Conservation (phyloP, 2,797 vertebrate genomes). For the Crenuchus spilurus region DNA sequence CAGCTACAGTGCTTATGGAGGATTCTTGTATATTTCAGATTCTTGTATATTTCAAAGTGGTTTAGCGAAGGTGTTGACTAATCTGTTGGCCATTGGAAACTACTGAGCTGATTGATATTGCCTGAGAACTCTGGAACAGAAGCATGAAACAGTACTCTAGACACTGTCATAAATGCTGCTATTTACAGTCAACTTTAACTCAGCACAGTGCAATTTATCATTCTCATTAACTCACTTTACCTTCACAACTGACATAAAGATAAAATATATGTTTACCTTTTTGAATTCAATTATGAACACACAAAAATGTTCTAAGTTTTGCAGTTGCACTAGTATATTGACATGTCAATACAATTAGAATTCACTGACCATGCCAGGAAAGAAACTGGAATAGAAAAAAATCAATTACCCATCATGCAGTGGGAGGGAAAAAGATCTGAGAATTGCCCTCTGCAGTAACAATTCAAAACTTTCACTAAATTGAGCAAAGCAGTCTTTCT, state of each 20-base stretch:
- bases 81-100: neutral
- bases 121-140: neutral
- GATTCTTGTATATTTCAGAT: slow-evolving; percentile 12
- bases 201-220: too few relatives aligned
- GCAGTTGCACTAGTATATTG: too few relatives aligned
- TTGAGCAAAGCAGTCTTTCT: slow-evolving; percentile 53
- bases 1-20: slow-evolving; percentile 36
- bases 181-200: neutral
- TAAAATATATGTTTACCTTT: too few relatives aligned
- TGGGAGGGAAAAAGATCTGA: slow-evolving; percentile 60
- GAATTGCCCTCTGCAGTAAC: slow-evolving; percentile 54
- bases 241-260: too few relatives aligned
- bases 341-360: slow-evolving; percentile 16
- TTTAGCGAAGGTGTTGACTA: slow-evolving; percentile 22
- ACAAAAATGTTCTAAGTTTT: too few relatives aligned
- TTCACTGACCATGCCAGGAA: slow-evolving; percentile 41
- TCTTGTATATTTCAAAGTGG: slow-evolving; percentile 14
- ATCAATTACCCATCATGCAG: slow-evolving; percentile 15
- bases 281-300: too few relatives aligned
- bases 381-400: slow-evolving; percentile 43
- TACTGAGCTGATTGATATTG: neutral
- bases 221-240: too few relatives aligned
- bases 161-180: neutral
- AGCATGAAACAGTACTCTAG: neutral
- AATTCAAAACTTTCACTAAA: slow-evolving; percentile 62